Base-by-base conservation (phyloP, 1,140 invertebrate species). In the Brachionus koreanus region DNA sequence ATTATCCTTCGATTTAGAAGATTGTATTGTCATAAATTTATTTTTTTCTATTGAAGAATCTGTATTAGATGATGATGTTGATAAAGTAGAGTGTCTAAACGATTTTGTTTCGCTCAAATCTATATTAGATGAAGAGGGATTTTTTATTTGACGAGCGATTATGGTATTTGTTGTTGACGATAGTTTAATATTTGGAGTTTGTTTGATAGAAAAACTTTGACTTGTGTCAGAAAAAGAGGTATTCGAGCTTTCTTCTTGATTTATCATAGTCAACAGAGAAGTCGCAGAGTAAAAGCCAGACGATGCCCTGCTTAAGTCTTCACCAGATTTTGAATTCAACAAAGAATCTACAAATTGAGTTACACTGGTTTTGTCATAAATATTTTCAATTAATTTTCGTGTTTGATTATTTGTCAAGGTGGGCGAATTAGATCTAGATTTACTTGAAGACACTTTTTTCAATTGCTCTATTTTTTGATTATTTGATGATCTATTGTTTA, bases 271-370 rank as follows among this genome's bases (percentile, higher is more conserved):
- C 5, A 74, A 25, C 23, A 74, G 16, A 12, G 69, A 74, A 0
- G 19, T 25, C 0, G 69, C 37, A 4, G 69, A 74, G n/a, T 74
- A 74, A 16, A 74, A 74, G 0, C 69, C 69, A 46, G 69, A 74
- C 10, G 69, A 74, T 10, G 69, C 42, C 6, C 69, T 3, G 25
- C 69, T 74, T 19, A 74, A 33, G 12, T 74, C 69, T n/a, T 74
- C 69, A 29, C 19, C 69, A 25, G 42, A 13, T 33, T 74, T 74
- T 39, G 39, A 29, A 33, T 74, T 74, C 5, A 74, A 39, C 33
- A 74, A 46, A 19, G 69, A 74, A 25, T 74, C 69, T 12, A 74
- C 39, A 46, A 74, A 74, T 33, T 74, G 69, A 5, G 69, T 74
- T 3, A 74, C 69, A 29, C 69, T 74, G 23, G 39, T 74, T 33